Evolutionary conservation across 2,888 invertebrate species (phyloP).

Genomic region (Nasonia oneida): DNA sequence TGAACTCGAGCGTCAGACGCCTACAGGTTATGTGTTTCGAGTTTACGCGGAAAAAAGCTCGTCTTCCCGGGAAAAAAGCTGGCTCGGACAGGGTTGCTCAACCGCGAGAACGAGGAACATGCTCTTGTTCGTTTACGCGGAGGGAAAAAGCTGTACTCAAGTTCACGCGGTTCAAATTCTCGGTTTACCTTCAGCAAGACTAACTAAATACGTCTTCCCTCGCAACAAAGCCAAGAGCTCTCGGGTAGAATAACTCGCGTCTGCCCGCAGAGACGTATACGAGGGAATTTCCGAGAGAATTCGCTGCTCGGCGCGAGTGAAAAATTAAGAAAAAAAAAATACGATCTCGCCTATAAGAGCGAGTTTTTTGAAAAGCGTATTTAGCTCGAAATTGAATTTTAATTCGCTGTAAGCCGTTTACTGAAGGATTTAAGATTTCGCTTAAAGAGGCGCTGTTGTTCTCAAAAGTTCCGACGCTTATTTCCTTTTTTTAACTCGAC

Average conservation of each 20-base stretch:
- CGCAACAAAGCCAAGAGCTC: neutral
- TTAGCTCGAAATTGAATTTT: neutral
- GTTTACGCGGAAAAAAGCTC: neutral
- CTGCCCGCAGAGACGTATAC: neutral
- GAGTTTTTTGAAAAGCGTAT: too few relatives aligned
- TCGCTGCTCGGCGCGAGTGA: neutral
- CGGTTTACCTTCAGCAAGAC: too few relatives aligned
- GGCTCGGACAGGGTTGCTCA: neutral
- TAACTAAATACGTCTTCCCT: neutral
- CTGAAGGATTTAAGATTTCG: neutral
- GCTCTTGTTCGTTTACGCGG: neutral
- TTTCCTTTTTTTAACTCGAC: too few relatives aligned
- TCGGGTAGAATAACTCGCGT: constrained; percentile 1
- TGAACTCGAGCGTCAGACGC: neutral
- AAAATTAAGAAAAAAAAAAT: neutral
- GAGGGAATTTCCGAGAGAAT: neutral
- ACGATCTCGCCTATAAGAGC: too few relatives aligned
- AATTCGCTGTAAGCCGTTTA: neutral
- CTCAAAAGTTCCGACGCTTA: too few relatives aligned
- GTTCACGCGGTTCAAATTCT: too few relatives aligned
- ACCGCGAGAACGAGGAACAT: neutral
- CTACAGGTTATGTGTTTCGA: neutral
- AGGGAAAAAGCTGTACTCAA: neutral
- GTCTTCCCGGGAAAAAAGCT: neutral
- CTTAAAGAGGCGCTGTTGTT: too few relatives aligned